Percentiles rank a stretch among this genome's conserved stretches.
phyloP scores from a whole-genome alignment of 1,140 invertebrate genomes.

The Zophobas morio region DNA sequence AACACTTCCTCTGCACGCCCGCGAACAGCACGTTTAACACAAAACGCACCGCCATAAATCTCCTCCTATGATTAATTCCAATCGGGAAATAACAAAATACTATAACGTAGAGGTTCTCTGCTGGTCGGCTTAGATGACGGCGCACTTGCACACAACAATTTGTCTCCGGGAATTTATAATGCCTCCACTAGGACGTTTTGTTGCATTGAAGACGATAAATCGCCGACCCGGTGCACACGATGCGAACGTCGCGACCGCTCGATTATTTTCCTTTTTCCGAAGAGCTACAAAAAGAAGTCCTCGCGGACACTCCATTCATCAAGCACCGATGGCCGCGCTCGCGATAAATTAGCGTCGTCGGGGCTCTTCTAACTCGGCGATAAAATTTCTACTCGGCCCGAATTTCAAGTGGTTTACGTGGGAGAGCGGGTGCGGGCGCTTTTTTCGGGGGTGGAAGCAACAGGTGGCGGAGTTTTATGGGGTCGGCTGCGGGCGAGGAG shows the following conservation, averaged over 20 bases:
- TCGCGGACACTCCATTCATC: conserved; percentile 62
- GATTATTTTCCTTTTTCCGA: conserved; percentile 7
- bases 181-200: conserved; percentile 14
- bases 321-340: conserved; percentile 56
- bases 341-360: conserved; percentile 64
- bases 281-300: neutral
- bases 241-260: conserved; percentile 8
- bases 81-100: conserved; percentile 30
- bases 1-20: no score
- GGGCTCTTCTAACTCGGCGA: no score
- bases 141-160: conserved; percentile 38
- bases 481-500: no score
- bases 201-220: conserved; percentile 30
- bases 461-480: no score
- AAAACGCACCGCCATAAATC: conserved; percentile 23
- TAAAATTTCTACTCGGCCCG: no score
- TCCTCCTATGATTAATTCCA: conserved; percentile 20
- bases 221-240: conserved; percentile 11
- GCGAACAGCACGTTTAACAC: no score
- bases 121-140: conserved; percentile 12
- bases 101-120: conserved; percentile 29
- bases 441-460: no score
- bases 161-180: conserved; percentile 36
- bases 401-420: no score
- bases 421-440: no score